These are phyloP conservation scores for Zoanthus solanderi DNA, from an alignment of 92 coral and sea anemone species.

Conservation along the genomic window DNA sequence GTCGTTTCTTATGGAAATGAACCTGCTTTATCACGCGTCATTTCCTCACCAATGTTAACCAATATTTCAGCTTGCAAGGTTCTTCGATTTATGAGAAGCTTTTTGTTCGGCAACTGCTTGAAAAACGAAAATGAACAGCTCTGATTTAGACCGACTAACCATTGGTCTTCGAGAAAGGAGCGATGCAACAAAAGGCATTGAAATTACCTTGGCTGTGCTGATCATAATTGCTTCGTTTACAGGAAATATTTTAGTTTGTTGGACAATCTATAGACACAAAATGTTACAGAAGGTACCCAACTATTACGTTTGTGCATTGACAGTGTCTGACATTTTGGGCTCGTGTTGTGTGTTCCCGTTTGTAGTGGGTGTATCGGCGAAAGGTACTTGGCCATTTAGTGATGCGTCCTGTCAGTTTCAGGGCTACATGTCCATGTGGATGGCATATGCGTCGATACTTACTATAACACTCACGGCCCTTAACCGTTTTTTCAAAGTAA, in stretches of 20 bases:
- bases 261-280: conserved; percentile 28
- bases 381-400: conserved; percentile 34
- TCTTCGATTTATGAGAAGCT: neutral
- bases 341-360: conserved; percentile 23
- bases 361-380: conserved; percentile 33
- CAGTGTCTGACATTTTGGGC: conserved; percentile 17
- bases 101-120: neutral
- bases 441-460: conserved; percentile 41
- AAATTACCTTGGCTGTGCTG: neutral
- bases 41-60: neutral
- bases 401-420: conserved; percentile 26
- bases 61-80: neutral
- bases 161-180: conserved; percentile 28
- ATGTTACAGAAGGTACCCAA: conserved; percentile 29
- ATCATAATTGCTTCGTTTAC: conserved; percentile 18
- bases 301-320: conserved; percentile 37
- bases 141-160: neutral
- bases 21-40: too few relatives aligned
- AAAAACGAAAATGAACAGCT: conserved; percentile 9
- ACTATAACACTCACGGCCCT: conserved; percentile 41
- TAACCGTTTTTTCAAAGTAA: conserved; percentile 36
- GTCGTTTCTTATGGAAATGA: too few relatives aligned
- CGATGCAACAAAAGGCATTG: neutral
- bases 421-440: conserved; percentile 44
- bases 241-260: conserved; percentile 35